phyloP scores from a whole-genome alignment of 1,140 invertebrate genomes.

The Ectropis grisescens region DNA sequence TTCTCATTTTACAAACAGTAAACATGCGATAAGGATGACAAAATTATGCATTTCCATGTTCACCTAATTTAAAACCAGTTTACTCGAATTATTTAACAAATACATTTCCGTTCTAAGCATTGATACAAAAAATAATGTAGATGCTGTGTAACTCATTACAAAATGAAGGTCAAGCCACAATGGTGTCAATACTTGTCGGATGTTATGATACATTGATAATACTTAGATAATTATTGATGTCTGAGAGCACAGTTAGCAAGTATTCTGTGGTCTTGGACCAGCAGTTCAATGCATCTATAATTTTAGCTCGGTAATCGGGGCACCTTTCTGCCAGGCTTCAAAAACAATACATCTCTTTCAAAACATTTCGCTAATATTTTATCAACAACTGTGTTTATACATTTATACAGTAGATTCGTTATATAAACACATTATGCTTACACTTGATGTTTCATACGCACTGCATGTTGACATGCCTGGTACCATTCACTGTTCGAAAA shows the following conservation, averaged over 20 bases:
- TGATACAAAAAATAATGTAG: too few relatives aligned
- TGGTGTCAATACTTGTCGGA: neutral
- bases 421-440: constrained; percentile 24
- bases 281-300: too few relatives aligned
- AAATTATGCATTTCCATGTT: constrained; percentile 3
- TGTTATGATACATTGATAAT: constrained; percentile 2
- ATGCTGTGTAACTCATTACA: too few relatives aligned
- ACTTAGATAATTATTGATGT: too few relatives aligned
- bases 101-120: neutral
- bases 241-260: too few relatives aligned
- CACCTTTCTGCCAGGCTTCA: constrained; percentile 7
- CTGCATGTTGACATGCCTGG: constrained; percentile 11
- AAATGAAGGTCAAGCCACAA: too few relatives aligned
- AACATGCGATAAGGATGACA: constrained; percentile 5
- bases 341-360: constrained; percentile 27
- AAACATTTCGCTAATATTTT: constrained; percentile 32
- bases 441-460: constrained; percentile 24
- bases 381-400: constrained; percentile 31
- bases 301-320: constrained; percentile 25
- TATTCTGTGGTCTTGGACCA: too few relatives aligned
- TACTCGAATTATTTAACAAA: neutral
- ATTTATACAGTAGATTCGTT: constrained; percentile 5
- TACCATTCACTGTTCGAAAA: neutral
- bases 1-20: neutral
- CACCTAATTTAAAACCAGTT: neutral